Evolutionary conservation across 1,140 invertebrate genomes (phyloP).

Genomic region (Trissolcus basalis): DNA sequence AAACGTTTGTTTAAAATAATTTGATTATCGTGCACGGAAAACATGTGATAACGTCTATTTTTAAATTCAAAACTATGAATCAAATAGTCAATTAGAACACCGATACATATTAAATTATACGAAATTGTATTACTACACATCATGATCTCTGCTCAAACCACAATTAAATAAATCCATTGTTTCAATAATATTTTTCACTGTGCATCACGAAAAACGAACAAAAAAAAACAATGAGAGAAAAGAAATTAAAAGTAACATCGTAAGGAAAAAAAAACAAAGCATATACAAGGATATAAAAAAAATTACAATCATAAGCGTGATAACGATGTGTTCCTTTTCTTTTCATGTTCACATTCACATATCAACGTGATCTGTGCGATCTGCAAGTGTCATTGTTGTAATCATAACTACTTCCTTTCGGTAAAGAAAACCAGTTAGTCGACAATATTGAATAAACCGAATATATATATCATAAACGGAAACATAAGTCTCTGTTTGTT

Average conservation of each 20-base stretch:
- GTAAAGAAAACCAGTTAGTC: conserved; percentile 39
- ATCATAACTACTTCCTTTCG: conserved; percentile 32
- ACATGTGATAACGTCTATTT: conserved; percentile 58
- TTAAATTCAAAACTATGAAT: conserved; percentile 54
- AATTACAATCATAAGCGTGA: conserved; percentile 24
- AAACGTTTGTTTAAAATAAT: conserved; percentile 29
- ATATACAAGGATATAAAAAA: conserved; percentile 23
- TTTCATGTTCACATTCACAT: conserved; percentile 69
- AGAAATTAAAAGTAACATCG: not conserved
- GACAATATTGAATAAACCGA: conserved; percentile 53
- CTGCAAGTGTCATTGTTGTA: conserved; percentile 61
- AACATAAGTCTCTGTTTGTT: conserved; percentile 26
- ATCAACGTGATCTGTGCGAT: conserved; percentile 68
- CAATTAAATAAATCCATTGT: conserved; percentile 37
- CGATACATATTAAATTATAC: conserved; percentile 49
- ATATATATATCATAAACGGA: conserved; percentile 24
- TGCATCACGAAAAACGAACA: conserved; percentile 15
- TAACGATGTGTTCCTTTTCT: conserved; percentile 60
- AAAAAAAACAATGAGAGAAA: conserved; percentile 1
- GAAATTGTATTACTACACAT: conserved; percentile 55
- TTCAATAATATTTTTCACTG: conserved; percentile 43
- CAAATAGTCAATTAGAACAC: conserved; percentile 64
- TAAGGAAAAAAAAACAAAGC: conserved; percentile 8
- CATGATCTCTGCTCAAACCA: conserved; percentile 56
- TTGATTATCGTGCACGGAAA: conserved; percentile 38